phyloP scores from a whole-genome alignment of 2,797 vertebrate genomes.

The Arctocebus calabarensis region DNA sequence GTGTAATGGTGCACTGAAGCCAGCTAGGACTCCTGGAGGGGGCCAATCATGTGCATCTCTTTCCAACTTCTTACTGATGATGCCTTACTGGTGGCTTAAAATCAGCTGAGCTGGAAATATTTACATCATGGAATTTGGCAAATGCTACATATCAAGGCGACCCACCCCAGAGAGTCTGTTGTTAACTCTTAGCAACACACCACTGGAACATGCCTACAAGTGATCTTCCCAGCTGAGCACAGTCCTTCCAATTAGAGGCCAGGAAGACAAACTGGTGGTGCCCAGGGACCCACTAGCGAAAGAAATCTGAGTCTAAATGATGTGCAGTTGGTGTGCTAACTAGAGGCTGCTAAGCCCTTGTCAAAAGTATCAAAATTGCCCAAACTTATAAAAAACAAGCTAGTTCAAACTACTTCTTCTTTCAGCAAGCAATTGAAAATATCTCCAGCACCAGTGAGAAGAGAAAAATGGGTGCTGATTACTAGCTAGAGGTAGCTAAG shows the following conservation, averaged over 20 bases:
- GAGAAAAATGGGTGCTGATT: neutral
- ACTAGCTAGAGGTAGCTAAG: neutral
- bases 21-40: neutral
- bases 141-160: neutral
- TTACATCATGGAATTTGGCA: neutral
- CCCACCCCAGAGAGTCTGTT: too few species aligned
- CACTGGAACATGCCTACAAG: neutral
- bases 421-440: slow-evolving; percentile 30
- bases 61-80: neutral
- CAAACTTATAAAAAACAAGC: neutral
- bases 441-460: neutral
- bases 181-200: neutral
- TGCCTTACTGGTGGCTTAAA: neutral
- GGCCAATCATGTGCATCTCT: accelerated
- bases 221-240: neutral
- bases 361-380: slow-evolving; percentile 17
- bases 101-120: neutral
- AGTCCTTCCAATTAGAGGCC: neutral
- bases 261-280: neutral
- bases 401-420: neutral
- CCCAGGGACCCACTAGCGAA: neutral
- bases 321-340: neutral
- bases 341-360: neutral
- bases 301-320: neutral
- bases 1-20: too few species aligned